Base-by-base conservation (phyloP, 2,888 invertebrate species). In the Folsomia manolachei region DNA sequence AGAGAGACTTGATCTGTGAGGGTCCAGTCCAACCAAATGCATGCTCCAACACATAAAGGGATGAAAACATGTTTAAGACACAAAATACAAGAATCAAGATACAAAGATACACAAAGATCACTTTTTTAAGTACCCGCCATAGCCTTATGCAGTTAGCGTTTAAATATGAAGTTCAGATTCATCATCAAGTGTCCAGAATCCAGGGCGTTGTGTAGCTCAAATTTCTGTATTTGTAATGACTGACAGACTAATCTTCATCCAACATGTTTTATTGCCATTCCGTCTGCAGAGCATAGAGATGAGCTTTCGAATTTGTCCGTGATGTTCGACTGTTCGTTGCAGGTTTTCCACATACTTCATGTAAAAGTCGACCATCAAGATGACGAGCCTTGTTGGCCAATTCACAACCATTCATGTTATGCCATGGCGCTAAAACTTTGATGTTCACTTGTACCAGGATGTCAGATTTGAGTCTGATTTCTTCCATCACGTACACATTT, bases 171-270 rank as follows among this genome's bases (percentile, higher is more conserved):
- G 56, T 56, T 19, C 56, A 56, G 56, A 56, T 18, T 18, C 18
- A 18, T 56, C 56, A 56, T 56, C 56, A 56, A 56, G 7, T n/a
- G 4, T 70, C 69, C 71, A 72, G 70, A 70, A 72, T 71, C 71
- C 76, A 73, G 75, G 73, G 74, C 77, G 70, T 73, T 70, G 19
- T 56, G 56, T 56, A 56, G 7, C n/a, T 21, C 56, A 56, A 56
- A 18, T 14, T n/a, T 39, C 7, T 74, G 71, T 51, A 71, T 67
- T n/a, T 39, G 64, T 52, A 71, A 21, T 67, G 73, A 75, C 52
- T 70, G 76, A 76, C 66, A 71, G 69, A 72, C 72, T 76, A 76
- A 76, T 76, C 76, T 76, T 68, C 52, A 60, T 52, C 67, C n/a
- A 63, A 63, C n/a, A 63, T 63, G 63, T 25, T 63, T 63, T 63